A percentile compares a stretch with the other conserved stretches of the same genome.
phyloP scores from a whole-genome alignment of 2,113 vertebrate genomes.

The Myxocyprinus asiaticus region DNA sequence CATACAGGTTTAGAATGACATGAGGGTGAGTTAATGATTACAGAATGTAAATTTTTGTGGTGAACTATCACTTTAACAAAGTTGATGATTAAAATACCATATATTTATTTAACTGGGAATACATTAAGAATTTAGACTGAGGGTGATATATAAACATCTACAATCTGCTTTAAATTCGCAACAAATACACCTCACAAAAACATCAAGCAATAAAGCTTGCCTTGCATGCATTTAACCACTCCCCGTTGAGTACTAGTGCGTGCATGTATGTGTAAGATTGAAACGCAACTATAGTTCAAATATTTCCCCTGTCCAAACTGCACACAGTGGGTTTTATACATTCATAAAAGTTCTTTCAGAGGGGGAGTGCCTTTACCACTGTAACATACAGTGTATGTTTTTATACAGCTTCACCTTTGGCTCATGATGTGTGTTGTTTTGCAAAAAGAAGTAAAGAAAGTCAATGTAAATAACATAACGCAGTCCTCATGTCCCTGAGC shows the following conservation, averaged over 20 bases:
- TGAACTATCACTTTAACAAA: too few species aligned
- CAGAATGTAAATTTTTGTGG: too few species aligned
- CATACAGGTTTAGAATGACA: too few species aligned
- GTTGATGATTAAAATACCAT: not conserved
- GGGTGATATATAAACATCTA: not conserved
- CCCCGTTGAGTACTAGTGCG: not conserved
- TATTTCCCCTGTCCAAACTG: not conserved
- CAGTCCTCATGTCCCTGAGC: conserved; percentile 27
- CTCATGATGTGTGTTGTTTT: conserved; percentile 20
- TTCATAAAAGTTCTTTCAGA: conserved; percentile 28
- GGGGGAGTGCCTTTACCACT: not conserved
- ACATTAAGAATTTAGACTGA: too few species aligned
- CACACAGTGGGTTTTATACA: conserved; percentile 33
- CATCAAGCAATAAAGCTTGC: conserved; percentile 16
- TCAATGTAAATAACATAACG: conserved; percentile 37
- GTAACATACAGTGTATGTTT: not conserved
- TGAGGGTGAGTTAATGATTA: too few species aligned
- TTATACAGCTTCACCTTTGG: conserved; percentile 21
- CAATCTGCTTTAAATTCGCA: conserved; percentile 23
- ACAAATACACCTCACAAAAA: conserved; percentile 6
- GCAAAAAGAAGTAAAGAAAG: not conserved
- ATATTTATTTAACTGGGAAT: not conserved
- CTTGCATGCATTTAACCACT: conserved; percentile 1
- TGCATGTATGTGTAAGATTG: conserved; percentile 1
- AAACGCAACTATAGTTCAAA: conserved; percentile 14